Evolutionary conservation across 2,888 invertebrate species (phyloP).

Genomic region (Parnassius smintheus): DNA sequence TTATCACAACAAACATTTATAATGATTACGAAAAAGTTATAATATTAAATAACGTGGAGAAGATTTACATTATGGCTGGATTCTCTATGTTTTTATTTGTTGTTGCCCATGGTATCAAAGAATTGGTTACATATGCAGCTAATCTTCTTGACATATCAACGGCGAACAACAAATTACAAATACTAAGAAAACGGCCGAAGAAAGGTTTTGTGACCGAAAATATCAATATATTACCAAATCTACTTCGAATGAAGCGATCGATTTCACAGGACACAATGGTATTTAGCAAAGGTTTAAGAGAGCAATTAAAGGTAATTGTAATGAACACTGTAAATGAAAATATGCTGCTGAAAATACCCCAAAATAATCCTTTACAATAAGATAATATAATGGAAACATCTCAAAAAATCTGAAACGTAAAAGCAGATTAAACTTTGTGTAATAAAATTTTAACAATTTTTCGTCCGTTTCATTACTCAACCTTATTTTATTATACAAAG

Average conservation of each 20-base stretch:
- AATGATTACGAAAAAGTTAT: conserved; percentile 50
- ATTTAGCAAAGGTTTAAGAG: conserved; percentile 57
- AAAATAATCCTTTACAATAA: conserved; percentile 30
- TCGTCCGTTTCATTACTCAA: conserved; percentile 37
- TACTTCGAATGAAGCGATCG: conserved; percentile 58
- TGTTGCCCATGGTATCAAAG: conserved; percentile 54
- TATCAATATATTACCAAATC: conserved; percentile 45
- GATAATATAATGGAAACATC: neutral
- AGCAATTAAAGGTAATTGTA: conserved; percentile 51
- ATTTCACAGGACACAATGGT: conserved; percentile 62
- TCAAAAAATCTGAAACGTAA: neutral
- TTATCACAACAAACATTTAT: conserved; percentile 43
- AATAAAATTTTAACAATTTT: conserved; percentile 23
- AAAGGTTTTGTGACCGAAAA: conserved; percentile 33
- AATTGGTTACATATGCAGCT: conserved; percentile 53
- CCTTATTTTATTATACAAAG: conserved; percentile 38
- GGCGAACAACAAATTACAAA: conserved; percentile 25
- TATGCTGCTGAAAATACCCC: too few relatives aligned
- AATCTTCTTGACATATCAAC: conserved; percentile 43
- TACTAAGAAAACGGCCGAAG: conserved; percentile 23
- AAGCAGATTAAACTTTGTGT: neutral
- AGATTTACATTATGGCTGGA: conserved; percentile 64
- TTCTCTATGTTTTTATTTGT: conserved; percentile 64
- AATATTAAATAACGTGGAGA: conserved; percentile 53
- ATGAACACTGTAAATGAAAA: conserved; percentile 46